phyloP scores from a whole-genome alignment of 2,113 vertebrate genomes.

The Mandrillus leucophaeus region DNA sequence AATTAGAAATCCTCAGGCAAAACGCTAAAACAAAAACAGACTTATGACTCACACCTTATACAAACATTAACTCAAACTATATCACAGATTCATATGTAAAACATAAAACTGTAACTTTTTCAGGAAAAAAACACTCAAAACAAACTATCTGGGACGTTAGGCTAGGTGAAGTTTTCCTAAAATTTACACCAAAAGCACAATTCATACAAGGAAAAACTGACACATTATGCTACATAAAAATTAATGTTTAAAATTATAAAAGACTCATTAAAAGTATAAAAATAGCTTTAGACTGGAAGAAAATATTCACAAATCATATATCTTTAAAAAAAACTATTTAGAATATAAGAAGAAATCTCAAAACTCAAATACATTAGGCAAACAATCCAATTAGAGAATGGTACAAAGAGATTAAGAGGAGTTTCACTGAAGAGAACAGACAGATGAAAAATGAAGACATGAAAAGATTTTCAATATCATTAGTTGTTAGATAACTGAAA shows the following conservation, averaged over 20 bases:
- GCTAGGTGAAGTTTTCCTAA: background rate
- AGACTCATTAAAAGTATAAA: background rate
- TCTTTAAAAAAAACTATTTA: background rate
- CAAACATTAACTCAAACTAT: background rate
- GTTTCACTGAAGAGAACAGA: background rate
- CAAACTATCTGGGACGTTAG: background rate
- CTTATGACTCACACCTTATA: background rate
- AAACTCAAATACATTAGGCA: background rate
- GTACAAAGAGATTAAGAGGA: background rate
- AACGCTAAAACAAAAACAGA: background rate
- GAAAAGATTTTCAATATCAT: background rate
- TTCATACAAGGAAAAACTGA: background rate
- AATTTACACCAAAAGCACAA: background rate
- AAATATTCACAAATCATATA: background rate
- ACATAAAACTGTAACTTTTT: background rate
- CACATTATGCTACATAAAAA: background rate
- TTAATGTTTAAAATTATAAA: background rate
- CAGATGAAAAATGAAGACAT: background rate
- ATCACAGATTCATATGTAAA: background rate
- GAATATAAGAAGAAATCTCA: background rate
- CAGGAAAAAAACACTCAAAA: background rate
- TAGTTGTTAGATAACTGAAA: background rate
- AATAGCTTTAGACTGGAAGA: background rate
- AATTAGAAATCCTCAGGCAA: background rate
- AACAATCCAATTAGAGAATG: background rate